phyloP scores from a whole-genome alignment of 2,888 invertebrate species.

The Shargacucullia verbasci region DNA sequence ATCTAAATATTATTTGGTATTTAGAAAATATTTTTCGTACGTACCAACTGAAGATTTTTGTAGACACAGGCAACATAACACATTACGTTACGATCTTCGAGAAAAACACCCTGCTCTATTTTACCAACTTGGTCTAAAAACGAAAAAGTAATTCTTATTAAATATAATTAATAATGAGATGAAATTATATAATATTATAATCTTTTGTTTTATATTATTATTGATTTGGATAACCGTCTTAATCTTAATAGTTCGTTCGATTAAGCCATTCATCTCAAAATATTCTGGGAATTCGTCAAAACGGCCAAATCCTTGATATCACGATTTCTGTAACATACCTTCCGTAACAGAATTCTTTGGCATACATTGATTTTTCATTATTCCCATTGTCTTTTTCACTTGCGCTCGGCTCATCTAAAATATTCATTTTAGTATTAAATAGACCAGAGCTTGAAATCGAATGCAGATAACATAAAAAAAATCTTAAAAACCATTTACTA shows the following conservation, averaged over 20 bases:
- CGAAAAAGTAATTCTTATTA: slow-evolving; percentile 6
- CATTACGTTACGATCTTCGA: slow-evolving; percentile 76
- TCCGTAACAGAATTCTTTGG: slow-evolving; percentile 88
- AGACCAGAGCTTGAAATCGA: no score
- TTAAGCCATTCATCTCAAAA: no score
- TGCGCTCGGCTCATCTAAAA: slow-evolving; percentile 85
- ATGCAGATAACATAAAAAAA: no score
- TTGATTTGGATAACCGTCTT: no score
- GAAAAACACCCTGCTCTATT: slow-evolving; percentile 78
- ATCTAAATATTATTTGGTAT: no score
- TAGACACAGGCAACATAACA: slow-evolving; percentile 79
- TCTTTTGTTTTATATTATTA: no score
- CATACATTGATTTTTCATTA: slow-evolving; percentile 90
- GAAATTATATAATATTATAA: no score
- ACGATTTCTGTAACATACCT: slow-evolving; percentile 70
- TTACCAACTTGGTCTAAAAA: slow-evolving; percentile 74
- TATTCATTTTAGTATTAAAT: background rate
- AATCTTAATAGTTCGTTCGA: no score
- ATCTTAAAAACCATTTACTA: no score
- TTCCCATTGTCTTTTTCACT: slow-evolving; percentile 88
- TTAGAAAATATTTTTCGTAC: slow-evolving; percentile 28
- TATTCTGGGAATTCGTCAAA: no score
- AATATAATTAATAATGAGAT: no score
- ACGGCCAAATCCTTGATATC: no score
- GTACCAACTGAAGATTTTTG: slow-evolving; percentile 75